These are phyloP conservation scores for Nothura maculosa DNA, from an alignment of 2,797 vertebrate genomes.

Conservation along the genomic window DNA sequence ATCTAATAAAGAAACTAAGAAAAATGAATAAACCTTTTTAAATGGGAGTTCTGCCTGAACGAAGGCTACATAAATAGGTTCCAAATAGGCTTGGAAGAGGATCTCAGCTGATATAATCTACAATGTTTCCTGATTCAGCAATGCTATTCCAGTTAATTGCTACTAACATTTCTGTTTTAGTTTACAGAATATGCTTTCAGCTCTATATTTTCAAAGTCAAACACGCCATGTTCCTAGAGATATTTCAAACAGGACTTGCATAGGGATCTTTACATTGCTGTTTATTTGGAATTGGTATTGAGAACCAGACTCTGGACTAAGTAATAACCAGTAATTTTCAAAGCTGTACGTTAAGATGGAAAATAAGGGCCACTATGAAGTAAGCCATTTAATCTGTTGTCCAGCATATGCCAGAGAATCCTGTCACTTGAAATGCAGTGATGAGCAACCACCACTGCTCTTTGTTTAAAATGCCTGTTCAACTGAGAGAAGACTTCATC, in stretches of 20 bases:
- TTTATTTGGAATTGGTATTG: not conserved
- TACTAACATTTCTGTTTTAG: not conserved
- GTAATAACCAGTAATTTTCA: not conserved
- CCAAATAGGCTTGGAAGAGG: not conserved
- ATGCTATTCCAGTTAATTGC: not conserved
- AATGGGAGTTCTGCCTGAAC: not conserved
- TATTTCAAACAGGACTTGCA: not conserved
- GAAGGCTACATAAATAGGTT: not conserved
- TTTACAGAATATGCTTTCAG: not conserved
- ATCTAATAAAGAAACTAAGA: not conserved
- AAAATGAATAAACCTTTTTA: not conserved
- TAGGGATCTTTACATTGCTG: not conserved
- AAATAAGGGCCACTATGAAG: not conserved
- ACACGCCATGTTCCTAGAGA: not conserved
- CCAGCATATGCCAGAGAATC: not conserved
- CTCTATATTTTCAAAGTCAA: not conserved
- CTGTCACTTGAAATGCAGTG: not conserved
- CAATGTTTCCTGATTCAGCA: not conserved
- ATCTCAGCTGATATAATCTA: not conserved
- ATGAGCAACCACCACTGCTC: not conserved
- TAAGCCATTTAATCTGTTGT: not conserved
- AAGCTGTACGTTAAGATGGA: not conserved
- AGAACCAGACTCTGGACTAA: not conserved
- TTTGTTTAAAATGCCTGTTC: not conserved
- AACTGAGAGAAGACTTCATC: not conserved